A percentile compares a stretch with the other conserved stretches of the same genome.
Conservation (phyloP, 1,140 invertebrate genomes). For the Oedothorax gibbosus region DNA sequence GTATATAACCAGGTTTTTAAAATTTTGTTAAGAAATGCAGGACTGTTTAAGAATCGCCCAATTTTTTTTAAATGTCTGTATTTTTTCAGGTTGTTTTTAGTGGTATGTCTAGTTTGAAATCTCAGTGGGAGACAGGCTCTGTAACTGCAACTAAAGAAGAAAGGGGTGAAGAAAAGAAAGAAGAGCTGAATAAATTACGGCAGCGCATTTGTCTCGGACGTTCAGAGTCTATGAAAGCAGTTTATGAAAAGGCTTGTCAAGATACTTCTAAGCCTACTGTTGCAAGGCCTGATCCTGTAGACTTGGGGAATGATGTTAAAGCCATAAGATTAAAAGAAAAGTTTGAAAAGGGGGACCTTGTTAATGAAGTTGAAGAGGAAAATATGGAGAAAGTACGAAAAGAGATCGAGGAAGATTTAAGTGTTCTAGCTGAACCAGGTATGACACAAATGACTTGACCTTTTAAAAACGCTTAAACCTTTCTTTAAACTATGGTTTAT, state of each 20-base stretch:
- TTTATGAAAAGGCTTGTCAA: slow-evolving; percentile 89
- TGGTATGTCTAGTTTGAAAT: slow-evolving; percentile 83
- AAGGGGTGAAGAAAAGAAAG: slow-evolving; percentile 81
- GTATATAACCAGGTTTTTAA: too few species aligned
- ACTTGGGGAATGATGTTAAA: slow-evolving; percentile 73
- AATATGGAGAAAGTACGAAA: slow-evolving; percentile 69
- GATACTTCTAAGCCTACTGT: slow-evolving; percentile 72
- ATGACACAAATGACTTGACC: slow-evolving; percentile 40
- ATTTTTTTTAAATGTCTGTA: too few species aligned
- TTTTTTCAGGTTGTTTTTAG: slow-evolving; percentile 78
- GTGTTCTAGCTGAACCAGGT: slow-evolving; percentile 84
- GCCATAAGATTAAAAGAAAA: slow-evolving; percentile 81
- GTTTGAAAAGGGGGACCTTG: slow-evolving; percentile 83
- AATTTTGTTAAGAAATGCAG: too few species aligned
- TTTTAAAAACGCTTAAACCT: not conserved
- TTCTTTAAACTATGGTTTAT: not conserved
- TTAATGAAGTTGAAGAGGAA: slow-evolving; percentile 68
- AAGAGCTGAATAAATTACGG: slow-evolving; percentile 86
- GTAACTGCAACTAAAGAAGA: slow-evolving; percentile 73
- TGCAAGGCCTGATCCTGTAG: slow-evolving; percentile 38
- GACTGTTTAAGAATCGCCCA: too few species aligned
- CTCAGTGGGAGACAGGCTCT: slow-evolving; percentile 68
- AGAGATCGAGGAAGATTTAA: slow-evolving; percentile 78
- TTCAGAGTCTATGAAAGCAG: slow-evolving; percentile 77
- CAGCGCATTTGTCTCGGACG: slow-evolving; percentile 63